These are phyloP conservation scores for Tiliacea citrago DNA, from an alignment of 2,888 invertebrate species.

Conservation along the genomic window DNA sequence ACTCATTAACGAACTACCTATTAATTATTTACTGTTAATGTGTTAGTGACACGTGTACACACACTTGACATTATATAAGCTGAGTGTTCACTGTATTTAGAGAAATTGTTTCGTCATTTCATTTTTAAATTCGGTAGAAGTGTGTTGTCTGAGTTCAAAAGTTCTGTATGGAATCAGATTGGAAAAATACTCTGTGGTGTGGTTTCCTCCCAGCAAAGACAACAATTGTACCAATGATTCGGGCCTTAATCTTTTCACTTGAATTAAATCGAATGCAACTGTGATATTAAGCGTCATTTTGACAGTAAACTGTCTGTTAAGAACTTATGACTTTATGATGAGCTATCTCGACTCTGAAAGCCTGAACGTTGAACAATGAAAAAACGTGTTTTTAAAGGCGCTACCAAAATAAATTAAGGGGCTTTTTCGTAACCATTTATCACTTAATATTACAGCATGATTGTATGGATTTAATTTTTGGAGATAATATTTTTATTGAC, in stretches of 20 bases:
- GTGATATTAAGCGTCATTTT: too few relatives aligned
- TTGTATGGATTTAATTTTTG: too few relatives aligned
- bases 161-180: background rate
- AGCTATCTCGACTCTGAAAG: background rate
- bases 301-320: too few relatives aligned
- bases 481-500: too few relatives aligned
- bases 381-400: background rate
- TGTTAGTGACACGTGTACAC: conserved; percentile 9
- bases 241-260: too few relatives aligned
- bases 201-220: background rate
- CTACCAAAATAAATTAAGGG: too few relatives aligned
- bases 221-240: too few relatives aligned
- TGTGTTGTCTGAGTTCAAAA: background rate
- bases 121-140: background rate
- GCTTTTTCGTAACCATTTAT: too few relatives aligned
- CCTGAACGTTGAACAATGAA: background rate
- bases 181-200: background rate
- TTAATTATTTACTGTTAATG: conserved; percentile 29
- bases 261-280: background rate
- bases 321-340: too few relatives aligned
- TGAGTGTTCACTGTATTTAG: conserved; percentile 24
- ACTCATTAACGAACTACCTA: conserved; percentile 29
- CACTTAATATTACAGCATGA: too few relatives aligned
- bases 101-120: conserved; percentile 17
- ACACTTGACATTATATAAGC: conserved; percentile 29